phyloP scores from a whole-genome alignment of 2,888 invertebrate species.

The Steromphala cineraria region DNA sequence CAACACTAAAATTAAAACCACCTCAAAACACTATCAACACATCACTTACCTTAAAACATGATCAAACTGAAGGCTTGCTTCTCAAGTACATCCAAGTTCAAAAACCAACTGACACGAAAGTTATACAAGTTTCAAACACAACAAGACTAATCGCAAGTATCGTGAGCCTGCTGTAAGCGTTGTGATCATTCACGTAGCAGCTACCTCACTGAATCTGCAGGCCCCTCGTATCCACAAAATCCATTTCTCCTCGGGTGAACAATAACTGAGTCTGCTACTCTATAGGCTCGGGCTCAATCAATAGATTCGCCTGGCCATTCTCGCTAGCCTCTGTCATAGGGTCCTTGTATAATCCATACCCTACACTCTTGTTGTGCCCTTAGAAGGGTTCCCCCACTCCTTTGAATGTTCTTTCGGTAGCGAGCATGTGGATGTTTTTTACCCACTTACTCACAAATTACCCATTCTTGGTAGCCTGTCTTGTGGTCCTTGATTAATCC shows the following conservation, averaged over 20 bases:
- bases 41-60: not conserved
- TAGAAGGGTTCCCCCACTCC: too few relatives aligned
- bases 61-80: not conserved
- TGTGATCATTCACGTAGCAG: not conserved
- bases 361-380: not conserved
- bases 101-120: not conserved
- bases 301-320: not conserved
- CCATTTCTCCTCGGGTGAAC: not conserved
- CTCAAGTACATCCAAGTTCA: not conserved
- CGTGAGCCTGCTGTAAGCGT: not conserved
- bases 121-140: not conserved
- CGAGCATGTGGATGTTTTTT: too few relatives aligned
- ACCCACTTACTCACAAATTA: too few relatives aligned
- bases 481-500: too few relatives aligned
- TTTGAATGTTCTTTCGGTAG: too few relatives aligned
- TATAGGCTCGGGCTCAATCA: not conserved
- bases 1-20: too few relatives aligned
- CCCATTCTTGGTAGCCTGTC: too few relatives aligned
- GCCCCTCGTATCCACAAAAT: not conserved
- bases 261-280: constrained; percentile 3
- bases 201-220: not conserved
- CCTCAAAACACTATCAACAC: too few relatives aligned
- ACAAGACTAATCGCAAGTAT: not conserved
- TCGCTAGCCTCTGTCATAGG: not conserved
- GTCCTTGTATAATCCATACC: not conserved